Evolutionary conservation across 2,888 invertebrate genomes (phyloP).

Genomic region (Leptothorax acervorum): DNA sequence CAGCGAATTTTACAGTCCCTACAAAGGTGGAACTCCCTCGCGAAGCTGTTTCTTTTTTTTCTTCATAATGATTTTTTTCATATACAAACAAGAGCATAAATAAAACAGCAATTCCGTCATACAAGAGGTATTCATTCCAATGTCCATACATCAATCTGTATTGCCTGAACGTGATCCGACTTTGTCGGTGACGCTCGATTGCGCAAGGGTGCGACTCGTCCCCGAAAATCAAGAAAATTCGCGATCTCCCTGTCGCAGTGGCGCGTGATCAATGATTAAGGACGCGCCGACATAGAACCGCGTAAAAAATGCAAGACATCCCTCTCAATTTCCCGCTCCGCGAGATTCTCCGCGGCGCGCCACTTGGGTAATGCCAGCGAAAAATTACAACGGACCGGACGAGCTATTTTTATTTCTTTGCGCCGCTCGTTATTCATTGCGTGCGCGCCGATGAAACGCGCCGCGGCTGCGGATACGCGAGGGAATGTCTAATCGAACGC

Average conservation of each 20-base stretch:
- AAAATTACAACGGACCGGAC: conserved; percentile 33
- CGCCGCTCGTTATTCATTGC: background rate
- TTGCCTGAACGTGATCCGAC: background rate
- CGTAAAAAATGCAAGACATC: conserved; percentile 61
- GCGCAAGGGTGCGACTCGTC: background rate
- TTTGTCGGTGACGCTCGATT: background rate
- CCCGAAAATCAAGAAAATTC: background rate
- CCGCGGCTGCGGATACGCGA: background rate
- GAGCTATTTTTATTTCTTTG: conserved; percentile 35
- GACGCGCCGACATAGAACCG: conserved; percentile 39
- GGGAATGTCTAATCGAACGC: conserved; percentile 1
- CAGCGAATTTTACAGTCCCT: background rate
- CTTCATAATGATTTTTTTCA: too few species aligned
- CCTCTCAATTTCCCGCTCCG: conserved; percentile 55
- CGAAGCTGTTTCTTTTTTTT: background rate
- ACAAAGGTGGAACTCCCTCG: background rate
- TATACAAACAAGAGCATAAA: background rate
- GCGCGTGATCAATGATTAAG: conserved; percentile 25
- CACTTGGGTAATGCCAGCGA: conserved; percentile 15
- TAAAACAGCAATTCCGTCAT: background rate
- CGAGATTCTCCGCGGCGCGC: background rate
- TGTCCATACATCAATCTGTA: background rate
- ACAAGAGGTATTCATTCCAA: background rate
- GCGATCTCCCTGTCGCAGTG: background rate
- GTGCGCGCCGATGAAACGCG: background rate